Conservation (phyloP, 2,113 vertebrate species). For the Origma solitaria region DNA sequence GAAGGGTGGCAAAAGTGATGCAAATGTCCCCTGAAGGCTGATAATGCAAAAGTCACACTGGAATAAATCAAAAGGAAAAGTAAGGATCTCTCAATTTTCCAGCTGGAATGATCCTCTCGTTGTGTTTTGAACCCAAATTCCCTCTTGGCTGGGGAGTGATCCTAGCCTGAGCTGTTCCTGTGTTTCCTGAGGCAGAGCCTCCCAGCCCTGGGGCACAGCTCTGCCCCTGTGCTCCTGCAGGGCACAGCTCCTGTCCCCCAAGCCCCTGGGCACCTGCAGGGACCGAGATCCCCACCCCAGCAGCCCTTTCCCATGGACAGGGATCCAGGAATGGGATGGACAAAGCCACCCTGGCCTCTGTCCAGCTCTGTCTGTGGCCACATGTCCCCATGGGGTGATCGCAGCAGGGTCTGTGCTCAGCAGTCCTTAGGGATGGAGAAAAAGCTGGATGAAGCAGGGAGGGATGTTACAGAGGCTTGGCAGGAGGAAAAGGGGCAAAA, state of each 20-base stretch:
- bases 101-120: neutral
- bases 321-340: neutral
- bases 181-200: neutral
- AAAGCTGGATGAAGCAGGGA: neutral
- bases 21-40: neutral
- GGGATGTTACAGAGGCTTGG: neutral
- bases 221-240: neutral
- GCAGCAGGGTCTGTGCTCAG: neutral
- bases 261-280: neutral
- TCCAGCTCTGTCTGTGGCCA: too few species aligned
- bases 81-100: neutral
- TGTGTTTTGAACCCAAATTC: neutral
- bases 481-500: neutral
- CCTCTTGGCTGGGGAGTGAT: neutral
- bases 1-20: neutral
- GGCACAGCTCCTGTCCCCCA: too few species aligned
- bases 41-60: neutral
- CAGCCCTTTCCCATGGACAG: neutral
- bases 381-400: neutral
- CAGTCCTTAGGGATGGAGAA: neutral
- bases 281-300: neutral
- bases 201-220: neutral
- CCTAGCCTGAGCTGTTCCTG: neutral
- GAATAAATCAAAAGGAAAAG: neutral
- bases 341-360: neutral